These are phyloP conservation scores for Apis mellifera DNA, from an alignment of 1,140 invertebrate genomes.

Conservation along the genomic window Amel_HAv3.1 CM009940.2:4770501-4771000, in stretches of 20 bases:
- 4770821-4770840: conserved; percentile 69
- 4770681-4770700: no score
- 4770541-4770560: no score
- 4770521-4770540: no score
- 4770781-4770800: not conserved
- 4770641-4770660: no score
- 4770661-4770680: no score
- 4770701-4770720: not conserved
- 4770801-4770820: conserved; percentile 49
- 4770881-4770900: conserved; percentile 64
- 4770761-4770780: not conserved
- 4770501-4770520: no score
- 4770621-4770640: no score
- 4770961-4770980: conserved; percentile 23
- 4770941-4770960: conserved; percentile 33
- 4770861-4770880: conserved; percentile 81
- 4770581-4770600: no score
- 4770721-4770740: not conserved
- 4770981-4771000: conserved; percentile 21
- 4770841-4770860: conserved; percentile 78
- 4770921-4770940: not conserved
- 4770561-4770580: no score
- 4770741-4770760: not conserved
- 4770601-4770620: no score
- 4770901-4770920: conserved; percentile 34